Conservation (phyloP, 2,888 invertebrate genomes). For the Arenicola marina region DNA sequence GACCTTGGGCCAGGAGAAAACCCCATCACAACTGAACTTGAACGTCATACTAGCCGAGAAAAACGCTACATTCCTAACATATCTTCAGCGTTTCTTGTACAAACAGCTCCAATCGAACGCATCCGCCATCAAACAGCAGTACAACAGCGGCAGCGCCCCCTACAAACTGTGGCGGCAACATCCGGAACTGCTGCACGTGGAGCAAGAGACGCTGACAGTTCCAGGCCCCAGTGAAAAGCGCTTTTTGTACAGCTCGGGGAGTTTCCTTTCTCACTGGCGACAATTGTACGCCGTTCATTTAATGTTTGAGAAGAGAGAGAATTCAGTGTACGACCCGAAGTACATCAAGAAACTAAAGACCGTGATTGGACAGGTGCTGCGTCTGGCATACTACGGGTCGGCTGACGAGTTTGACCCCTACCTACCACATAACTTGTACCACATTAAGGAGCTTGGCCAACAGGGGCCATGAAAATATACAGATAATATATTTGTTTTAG, state of each 20-base stretch:
- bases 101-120: not conserved
- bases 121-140: not conserved
- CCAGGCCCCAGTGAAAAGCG: not conserved
- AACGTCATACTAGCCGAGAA: not conserved
- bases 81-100: not conserved
- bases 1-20: not conserved
- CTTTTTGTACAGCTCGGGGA: not conserved
- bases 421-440: not conserved
- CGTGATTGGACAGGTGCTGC: not conserved
- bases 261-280: not conserved
- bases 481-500: no score
- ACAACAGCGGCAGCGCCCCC: not conserved
- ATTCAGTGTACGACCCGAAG: not conserved
- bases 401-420: not conserved
- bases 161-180: not conserved
- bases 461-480: no score
- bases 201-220: not conserved
- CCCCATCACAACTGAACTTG: not conserved
- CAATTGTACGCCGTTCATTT: not conserved
- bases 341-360: slow-evolving; percentile 1
- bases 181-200: not conserved
- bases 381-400: slow-evolving; percentile 7
- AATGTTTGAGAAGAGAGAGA: slow-evolving; percentile 1
- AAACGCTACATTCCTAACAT: not conserved
- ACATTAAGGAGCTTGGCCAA: no score